phyloP scores from a whole-genome alignment of 2,797 vertebrate genomes.

The Eidolon dupreanum region DNA sequence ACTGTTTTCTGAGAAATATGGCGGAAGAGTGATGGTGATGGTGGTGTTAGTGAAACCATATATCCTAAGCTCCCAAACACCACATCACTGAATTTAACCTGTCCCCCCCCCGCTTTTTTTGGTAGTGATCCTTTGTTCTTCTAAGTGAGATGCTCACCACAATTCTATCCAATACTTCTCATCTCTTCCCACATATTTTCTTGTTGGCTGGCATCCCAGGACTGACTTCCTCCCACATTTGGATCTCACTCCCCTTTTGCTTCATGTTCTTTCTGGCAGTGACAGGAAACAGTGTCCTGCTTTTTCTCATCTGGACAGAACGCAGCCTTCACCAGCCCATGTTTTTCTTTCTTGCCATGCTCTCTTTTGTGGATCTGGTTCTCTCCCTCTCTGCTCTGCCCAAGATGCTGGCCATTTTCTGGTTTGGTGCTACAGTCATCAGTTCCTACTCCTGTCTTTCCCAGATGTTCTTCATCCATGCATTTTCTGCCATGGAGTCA shows the following conservation, averaged over 20 bases:
- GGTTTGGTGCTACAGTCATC: conserved; percentile 59
- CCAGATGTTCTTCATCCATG: conserved; percentile 84
- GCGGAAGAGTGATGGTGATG: not conserved
- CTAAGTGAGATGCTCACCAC: not conserved
- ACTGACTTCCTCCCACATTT: conserved; percentile 37
- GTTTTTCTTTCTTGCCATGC: conserved; percentile 86
- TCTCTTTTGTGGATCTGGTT: conserved; percentile 83
- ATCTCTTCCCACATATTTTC: conserved; percentile 62
- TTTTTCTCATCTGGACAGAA: conserved; percentile 81
- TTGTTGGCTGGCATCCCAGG: conserved; percentile 71
- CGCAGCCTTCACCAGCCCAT: conserved; percentile 86
- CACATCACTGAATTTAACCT: not conserved
- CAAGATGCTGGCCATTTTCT: conserved; percentile 79
- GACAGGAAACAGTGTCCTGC: conserved; percentile 84
- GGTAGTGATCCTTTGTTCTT: not conserved
- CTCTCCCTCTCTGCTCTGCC: conserved; percentile 84
- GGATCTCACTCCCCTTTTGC: conserved; percentile 71
- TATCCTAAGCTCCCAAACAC: not conserved
- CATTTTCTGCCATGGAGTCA: conserved; percentile 70
- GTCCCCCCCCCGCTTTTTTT: not conserved
- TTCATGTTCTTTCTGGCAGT: conserved; percentile 79
- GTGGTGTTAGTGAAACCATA: not conserved
- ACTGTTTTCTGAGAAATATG: not conserved
- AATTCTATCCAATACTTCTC: conserved; percentile 48
- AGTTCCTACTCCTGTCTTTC: conserved; percentile 75